Base-by-base conservation (phyloP, 2,113 vertebrate species). In the Mus spicilegus region DNA sequence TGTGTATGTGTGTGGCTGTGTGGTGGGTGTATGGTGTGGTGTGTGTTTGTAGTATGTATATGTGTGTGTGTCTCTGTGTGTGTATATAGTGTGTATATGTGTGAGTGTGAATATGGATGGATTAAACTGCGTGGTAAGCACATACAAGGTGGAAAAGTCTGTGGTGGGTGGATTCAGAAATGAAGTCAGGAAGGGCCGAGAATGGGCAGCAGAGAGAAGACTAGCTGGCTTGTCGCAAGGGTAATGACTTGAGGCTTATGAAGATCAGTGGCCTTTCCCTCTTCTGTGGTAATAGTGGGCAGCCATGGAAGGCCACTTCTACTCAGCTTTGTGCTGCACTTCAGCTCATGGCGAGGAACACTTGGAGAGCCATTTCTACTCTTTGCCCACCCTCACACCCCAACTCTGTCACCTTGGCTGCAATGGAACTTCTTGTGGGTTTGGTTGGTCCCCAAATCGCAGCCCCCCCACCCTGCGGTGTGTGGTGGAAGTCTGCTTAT, bases 181-280 rank as follows among this genome's bases (percentile, higher is more conserved):
- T 75, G 36, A 73, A 92, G 93, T 93, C 88, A 93, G 72, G 49
- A 94, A 92, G 28, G 77, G 58, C 77, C 94, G 72, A 85, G 82
- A 77, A 72, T 33, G n/a, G 51, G 49, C 87, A 93, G 87, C 56
- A 88, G 84, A 76, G 94, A n/a, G 17, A 54, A 58, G 63, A 54
- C 92, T 75, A 73, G 42, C 76, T 80, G 69, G 90, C 39, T 87
- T 90, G 73, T 88, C 80, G 39, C 73, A 56, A 58, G 65, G 85
- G 92, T 46, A 92, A n/a, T 36, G 67, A 80, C 20, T 89, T 73
- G 65, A 69, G 63, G 51, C 61, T 17, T 82, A 10, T 82, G 56
- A 49, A 90, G 63, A 63, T 11, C 8, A 17, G 36, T 69, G 22
- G 70, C 20, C 33, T 92, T 36, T 17, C 11, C 33, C 26, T 77